Conservation (phyloP, 35 echinoderm and acorn worm species). For the Eucidaris tribuloides region DNA sequence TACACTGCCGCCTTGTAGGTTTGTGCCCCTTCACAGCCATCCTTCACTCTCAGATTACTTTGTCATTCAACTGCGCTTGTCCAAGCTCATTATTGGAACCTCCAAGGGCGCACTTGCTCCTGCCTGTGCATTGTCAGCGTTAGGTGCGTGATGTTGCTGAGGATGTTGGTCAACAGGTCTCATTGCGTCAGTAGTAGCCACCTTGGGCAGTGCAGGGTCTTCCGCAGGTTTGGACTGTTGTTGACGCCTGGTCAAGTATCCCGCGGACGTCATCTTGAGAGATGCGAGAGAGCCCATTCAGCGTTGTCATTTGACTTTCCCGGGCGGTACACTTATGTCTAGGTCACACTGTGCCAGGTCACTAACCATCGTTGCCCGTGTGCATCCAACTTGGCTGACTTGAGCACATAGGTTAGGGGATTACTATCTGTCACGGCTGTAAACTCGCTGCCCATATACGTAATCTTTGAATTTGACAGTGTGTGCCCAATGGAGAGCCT, state of each 20-base stretch:
- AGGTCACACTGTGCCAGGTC: slow-evolving; percentile 41
- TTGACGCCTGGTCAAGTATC: background rate
- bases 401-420: slow-evolving; percentile 23
- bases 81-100: background rate
- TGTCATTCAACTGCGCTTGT: background rate
- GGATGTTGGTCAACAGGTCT: background rate
- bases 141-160: background rate
- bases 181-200: background rate
- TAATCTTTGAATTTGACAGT: slow-evolving; percentile 13
- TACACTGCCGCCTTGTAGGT: background rate
- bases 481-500: background rate
- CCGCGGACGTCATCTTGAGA: background rate
- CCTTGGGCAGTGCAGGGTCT: background rate
- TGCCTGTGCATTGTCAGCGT: background rate
- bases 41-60: background rate
- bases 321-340: slow-evolving; percentile 39
- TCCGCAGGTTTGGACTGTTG: background rate
- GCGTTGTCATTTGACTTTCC: slow-evolving; percentile 41
- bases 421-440: slow-evolving; percentile 40
- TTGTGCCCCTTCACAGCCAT: background rate
- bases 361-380: slow-evolving; percentile 45
- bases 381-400: slow-evolving; percentile 37
- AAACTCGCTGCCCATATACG: background rate
- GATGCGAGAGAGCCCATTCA: slow-evolving; percentile 41
- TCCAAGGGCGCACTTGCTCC: background rate